Conservation (phyloP, 2,797 vertebrate genomes). For the Enteromius viviparus region DNA sequence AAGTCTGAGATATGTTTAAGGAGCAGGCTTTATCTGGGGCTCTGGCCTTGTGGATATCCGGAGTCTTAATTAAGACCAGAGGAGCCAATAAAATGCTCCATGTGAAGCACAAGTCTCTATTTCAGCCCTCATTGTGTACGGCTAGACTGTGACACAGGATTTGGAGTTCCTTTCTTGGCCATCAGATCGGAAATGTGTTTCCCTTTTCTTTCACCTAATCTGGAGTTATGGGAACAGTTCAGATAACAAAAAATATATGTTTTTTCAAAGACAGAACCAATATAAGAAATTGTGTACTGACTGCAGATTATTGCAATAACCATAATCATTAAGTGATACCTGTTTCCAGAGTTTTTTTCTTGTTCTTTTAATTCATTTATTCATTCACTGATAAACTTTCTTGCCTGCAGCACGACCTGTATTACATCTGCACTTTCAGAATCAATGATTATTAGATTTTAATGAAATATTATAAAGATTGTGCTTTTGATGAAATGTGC, state of each 20-base stretch:
- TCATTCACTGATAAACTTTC: not conserved
- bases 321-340: no score
- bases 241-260: no score
- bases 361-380: not conserved
- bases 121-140: not conserved
- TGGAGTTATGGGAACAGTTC: not conserved
- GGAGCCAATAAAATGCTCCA: constrained; percentile 8
- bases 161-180: not conserved
- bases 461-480: not conserved
- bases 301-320: no score
- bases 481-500: not conserved
- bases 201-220: not conserved
- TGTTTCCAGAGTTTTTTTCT: not conserved
- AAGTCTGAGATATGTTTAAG: not conserved
- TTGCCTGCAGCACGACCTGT: not conserved
- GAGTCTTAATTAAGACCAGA: constrained; percentile 41
- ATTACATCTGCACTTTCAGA: not conserved
- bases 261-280: no score
- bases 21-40: constrained; percentile 12
- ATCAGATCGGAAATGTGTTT: not conserved
- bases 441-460: not conserved
- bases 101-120: not conserved
- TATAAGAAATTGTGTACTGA: not conserved
- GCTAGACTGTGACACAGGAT: not conserved
- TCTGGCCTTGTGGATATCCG: constrained; percentile 10